These are phyloP conservation scores for Champsocephalus esox DNA, from an alignment of 2,797 vertebrate species.

Conservation along the genomic window DNA sequence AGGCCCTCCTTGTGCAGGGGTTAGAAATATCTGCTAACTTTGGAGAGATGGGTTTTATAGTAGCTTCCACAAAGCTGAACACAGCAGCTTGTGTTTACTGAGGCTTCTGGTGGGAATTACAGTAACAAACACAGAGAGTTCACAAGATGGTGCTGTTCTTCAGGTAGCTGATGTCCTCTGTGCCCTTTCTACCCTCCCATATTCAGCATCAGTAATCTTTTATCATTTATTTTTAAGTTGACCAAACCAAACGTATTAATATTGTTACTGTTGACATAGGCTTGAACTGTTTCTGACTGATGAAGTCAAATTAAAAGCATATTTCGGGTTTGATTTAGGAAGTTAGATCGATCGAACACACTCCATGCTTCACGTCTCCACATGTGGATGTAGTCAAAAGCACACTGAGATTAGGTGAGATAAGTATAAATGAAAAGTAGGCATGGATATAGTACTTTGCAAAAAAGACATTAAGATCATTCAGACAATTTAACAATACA, in stretches of 20 bases:
- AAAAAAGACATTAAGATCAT: too few relatives aligned
- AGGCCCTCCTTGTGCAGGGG: too few relatives aligned
- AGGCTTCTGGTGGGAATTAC: not conserved
- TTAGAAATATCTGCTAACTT: too few relatives aligned
- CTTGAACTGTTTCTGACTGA: not conserved
- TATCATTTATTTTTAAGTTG: not conserved
- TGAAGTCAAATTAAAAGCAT: not conserved
- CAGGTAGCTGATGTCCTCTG: not conserved
- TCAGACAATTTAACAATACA: too few relatives aligned
- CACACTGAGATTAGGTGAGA: not conserved
- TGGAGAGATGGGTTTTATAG: too few relatives aligned
- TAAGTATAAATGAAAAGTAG: too few relatives aligned
- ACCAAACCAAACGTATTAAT: not conserved
- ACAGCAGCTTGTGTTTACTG: not conserved
- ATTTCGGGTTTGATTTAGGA: not conserved
- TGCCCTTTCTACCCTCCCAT: not conserved
- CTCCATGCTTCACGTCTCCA: not conserved
- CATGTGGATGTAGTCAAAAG: not conserved
- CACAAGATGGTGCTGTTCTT: conserved; percentile 36
- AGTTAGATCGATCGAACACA: not conserved
- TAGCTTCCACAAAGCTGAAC: too few relatives aligned
- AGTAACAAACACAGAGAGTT: conserved; percentile 3
- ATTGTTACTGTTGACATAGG: not conserved
- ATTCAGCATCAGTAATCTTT: not conserved
- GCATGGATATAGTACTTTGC: too few relatives aligned